A percentile compares a stretch with the other conserved stretches of the same genome.
Conservation (phyloP, 2,797 vertebrate genomes). For the Uromys caudimaculatus region DNA sequence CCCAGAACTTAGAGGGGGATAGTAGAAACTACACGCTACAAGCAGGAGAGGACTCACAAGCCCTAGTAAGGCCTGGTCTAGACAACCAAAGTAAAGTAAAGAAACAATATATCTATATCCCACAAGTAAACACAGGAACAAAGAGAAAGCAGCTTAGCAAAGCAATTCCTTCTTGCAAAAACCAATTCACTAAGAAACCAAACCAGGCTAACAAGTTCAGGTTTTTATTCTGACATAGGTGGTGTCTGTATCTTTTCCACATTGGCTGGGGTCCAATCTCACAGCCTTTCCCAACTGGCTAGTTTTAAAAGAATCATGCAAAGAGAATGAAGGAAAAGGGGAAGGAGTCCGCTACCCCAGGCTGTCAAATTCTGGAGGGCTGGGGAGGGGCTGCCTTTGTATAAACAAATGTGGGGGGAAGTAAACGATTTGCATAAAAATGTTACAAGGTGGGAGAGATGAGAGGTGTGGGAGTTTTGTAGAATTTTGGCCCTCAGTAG, state of each 20-base stretch:
- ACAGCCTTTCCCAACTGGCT: neutral
- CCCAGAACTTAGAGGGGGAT: neutral
- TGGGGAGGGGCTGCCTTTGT: neutral
- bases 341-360: neutral
- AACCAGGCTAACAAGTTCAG: neutral
- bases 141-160: neutral
- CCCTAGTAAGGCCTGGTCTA: neutral
- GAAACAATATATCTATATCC: neutral
- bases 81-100: neutral
- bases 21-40: neutral
- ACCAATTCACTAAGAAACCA: too few species aligned
- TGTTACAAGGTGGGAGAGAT: neutral
- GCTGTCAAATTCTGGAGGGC: neutral
- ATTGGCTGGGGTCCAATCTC: neutral
- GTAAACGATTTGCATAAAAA: neutral
- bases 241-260: neutral
- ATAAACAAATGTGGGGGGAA: neutral
- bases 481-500: neutral
- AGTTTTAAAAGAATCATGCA: neutral
- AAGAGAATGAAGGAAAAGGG: neutral
- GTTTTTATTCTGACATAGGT: neutral
- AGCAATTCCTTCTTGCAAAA: neutral
- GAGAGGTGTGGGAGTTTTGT: neutral
- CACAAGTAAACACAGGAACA: neutral
- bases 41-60: neutral